phyloP scores from a whole-genome alignment of 2,113 vertebrate genomes.

The Zingel zingel region DNA sequence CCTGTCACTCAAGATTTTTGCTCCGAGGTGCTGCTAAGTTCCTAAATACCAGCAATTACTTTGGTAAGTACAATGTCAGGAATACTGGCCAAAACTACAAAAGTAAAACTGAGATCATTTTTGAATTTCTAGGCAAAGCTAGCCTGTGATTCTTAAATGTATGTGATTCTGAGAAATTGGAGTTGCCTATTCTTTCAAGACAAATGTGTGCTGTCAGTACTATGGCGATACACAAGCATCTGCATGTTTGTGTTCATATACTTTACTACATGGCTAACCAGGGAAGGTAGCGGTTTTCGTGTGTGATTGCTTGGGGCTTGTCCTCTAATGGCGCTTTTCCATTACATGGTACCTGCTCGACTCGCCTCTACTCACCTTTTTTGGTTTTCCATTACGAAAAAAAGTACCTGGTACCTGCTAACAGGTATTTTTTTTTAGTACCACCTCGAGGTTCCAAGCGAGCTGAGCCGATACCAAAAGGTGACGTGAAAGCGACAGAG shows the following conservation, averaged over 20 bases:
- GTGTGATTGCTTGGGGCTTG: constrained; percentile 5
- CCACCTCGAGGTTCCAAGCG: no score
- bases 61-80: not conserved
- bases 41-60: not conserved
- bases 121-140: not conserved
- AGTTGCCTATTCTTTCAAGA: not conserved
- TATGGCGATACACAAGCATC: not conserved
- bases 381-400: no score
- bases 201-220: not conserved
- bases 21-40: not conserved
- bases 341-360: no score
- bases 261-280: constrained; percentile 4
- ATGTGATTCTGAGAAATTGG: not conserved
- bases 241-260: constrained; percentile 3
- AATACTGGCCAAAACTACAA: not conserved
- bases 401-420: no score
- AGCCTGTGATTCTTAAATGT: not conserved
- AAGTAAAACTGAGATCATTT: not conserved
- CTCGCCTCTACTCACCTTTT: no score
- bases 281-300: not conserved
- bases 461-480: no score
- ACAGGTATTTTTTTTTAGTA: no score
- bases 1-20: constrained; percentile 4
- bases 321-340: not conserved
- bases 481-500: no score